Evolutionary conservation across 92 coral and sea anemone genomes (phyloP), one percentile per base, ranked within the genome.

Genomic region (Heliopora coerulea): DNA sequence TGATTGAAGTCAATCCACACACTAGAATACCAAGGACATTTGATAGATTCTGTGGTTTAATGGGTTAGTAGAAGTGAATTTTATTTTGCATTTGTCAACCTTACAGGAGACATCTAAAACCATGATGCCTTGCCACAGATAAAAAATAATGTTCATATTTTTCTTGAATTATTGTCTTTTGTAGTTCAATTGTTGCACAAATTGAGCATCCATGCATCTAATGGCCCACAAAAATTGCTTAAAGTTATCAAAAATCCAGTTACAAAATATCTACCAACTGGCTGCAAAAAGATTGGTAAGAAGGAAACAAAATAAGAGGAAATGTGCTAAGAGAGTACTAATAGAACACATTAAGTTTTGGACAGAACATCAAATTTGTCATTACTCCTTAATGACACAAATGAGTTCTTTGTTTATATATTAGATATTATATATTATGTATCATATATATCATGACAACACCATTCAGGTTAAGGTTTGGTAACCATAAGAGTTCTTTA

Each of bases 181-280:
- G 12, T 67, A 93, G 98, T 93, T 57, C 98, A 93, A 79, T 65
- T 93, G 62, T 76, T 93, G 26, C 98, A 93, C 74, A 93, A 93
- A 79, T 83, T 93, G 33, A 93, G 98, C 49, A 90, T 93, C 44
- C 98, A 86, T 84, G 98, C 98, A 19, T 79, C 98, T 14, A 87
- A 93, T 83, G 96, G 98, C 19, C 96, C 98, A 19, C 95, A 93
- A 41, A 93, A 93, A 69, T 65, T 93, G 39, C 76, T 93, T 25
- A 93, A 93, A 91, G 98, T 93, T 62, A 92, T 92, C 41, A 92
- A 92, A 65, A 92, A 92, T 78, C 97, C 97, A 1, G 96, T 92
- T 3, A 92, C 97, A 35, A 89, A 92, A 79, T 89, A 92, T 65
- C 78, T 92, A 60, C 97, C 97, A 32, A 87, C 97, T 42, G 97